Percentiles rank a stretch among this genome's conserved stretches.
Evolutionary conservation across 1,140 invertebrate genomes (phyloP).

Genomic region (honey bee (Apis mellifera)): DNA sequence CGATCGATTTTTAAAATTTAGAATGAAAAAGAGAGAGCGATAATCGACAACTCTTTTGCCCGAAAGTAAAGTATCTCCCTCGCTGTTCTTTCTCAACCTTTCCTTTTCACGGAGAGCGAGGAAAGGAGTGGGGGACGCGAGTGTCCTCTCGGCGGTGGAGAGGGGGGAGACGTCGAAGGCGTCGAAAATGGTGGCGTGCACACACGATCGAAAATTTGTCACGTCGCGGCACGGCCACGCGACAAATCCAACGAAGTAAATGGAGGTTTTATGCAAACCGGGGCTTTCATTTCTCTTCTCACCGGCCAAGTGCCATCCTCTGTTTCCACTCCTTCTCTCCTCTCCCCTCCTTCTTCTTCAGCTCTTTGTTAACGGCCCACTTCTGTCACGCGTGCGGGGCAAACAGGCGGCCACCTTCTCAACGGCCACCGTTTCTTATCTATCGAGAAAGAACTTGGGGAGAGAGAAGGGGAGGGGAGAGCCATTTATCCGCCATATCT

Average conservation of each 20-base stretch:
- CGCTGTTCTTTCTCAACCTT: too few relatives aligned
- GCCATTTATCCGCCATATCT: not conserved
- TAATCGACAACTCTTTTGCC: too few relatives aligned
- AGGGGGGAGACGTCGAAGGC: not conserved
- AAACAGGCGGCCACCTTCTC: not conserved
- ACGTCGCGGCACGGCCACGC: constrained; percentile 9
- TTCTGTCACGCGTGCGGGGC: constrained; percentile 29
- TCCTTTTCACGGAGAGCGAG: too few relatives aligned
- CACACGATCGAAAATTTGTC: constrained; percentile 43
- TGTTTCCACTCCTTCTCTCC: not conserved
- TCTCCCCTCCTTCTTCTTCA: not conserved
- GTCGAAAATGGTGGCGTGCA: constrained; percentile 18
- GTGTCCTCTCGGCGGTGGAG: not conserved
- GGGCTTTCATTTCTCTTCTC: not conserved
- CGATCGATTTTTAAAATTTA: too few relatives aligned
- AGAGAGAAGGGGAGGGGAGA: not conserved
- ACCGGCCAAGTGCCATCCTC: constrained; percentile 8
- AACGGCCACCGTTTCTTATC: not conserved
- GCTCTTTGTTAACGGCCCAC: constrained; percentile 47
- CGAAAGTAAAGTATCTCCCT: too few relatives aligned
- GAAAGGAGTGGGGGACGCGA: not conserved
- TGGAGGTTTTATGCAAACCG: constrained; percentile 47
- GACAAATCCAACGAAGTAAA: constrained; percentile 42
- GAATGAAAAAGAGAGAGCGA: too few relatives aligned
- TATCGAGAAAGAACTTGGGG: not conserved